phyloP scores from a whole-genome alignment of 2,888 invertebrate genomes.

The Papilio protenor region DNA sequence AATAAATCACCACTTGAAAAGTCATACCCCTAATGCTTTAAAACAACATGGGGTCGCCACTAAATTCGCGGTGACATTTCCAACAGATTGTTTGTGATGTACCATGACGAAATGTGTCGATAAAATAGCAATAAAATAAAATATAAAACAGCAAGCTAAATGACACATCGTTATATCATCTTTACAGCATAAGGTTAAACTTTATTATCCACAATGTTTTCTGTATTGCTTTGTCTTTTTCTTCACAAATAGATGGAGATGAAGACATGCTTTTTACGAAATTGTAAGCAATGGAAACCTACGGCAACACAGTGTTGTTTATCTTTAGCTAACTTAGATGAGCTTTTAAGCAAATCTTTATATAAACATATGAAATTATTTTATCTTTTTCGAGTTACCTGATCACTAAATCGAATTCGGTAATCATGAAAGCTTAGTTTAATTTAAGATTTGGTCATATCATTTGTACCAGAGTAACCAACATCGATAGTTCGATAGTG shows the following conservation, averaged over 20 bases:
- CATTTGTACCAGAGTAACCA: no score
- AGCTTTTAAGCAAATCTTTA: no score
- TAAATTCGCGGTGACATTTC: conserved; percentile 56
- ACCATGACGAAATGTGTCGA: conserved; percentile 40
- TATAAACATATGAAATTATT: no score
- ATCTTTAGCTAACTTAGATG: no score
- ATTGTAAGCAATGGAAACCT: no score
- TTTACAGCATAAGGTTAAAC: background rate
- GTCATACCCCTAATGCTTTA: conserved; percentile 60
- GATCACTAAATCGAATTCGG: no score
- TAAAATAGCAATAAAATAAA: background rate
- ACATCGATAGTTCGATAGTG: background rate
- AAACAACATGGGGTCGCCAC: conserved; percentile 70
- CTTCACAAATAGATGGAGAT: no score
- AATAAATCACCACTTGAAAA: conserved; percentile 68
- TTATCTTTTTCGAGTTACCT: no score
- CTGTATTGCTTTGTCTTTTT: background rate
- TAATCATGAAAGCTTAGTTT: background rate
- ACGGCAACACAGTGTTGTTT: no score
- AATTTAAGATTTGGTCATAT: background rate
- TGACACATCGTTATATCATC: background rate
- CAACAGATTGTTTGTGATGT: conserved; percentile 68
- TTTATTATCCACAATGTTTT: background rate
- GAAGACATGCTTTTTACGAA: no score
- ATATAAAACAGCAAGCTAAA: background rate